A percentile compares a stretch with the other conserved stretches of the same genome.
phyloP scores from a whole-genome alignment of 2,797 vertebrate species.

The Crypturellus tataupa region DNA sequence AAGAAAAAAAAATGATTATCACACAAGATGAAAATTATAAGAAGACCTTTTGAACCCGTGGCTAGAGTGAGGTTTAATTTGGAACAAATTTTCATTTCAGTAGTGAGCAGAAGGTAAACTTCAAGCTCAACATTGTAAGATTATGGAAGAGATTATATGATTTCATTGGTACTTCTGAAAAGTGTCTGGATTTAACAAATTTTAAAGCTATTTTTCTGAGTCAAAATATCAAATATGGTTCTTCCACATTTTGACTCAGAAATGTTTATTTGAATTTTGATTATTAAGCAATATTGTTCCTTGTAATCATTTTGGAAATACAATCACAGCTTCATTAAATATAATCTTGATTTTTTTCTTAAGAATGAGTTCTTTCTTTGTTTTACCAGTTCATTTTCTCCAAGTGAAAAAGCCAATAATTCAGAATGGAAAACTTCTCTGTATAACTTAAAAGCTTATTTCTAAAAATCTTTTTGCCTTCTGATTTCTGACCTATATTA shows the following conservation, averaged over 20 bases:
- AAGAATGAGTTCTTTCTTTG: neutral
- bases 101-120: neutral
- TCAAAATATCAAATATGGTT: neutral
- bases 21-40: neutral
- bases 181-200: neutral
- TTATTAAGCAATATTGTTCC: neutral
- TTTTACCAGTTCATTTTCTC: neutral
- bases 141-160: neutral
- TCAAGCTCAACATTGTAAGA: neutral
- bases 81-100: neutral
- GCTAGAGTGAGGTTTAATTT: neutral
- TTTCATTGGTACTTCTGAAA: neutral
- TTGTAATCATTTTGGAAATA: neutral
- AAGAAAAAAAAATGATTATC: neutral
- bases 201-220: neutral
- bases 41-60: neutral
- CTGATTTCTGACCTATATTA: neutral
- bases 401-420: neutral
- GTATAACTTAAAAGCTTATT: neutral
- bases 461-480: neutral
- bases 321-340: neutral
- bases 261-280: neutral
- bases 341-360: neutral
- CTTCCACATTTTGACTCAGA: neutral
- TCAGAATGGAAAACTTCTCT: neutral